phyloP scores from a whole-genome alignment of 37 sponge, comb jelly and placozoan species.

The Geodia barretti region DNA sequence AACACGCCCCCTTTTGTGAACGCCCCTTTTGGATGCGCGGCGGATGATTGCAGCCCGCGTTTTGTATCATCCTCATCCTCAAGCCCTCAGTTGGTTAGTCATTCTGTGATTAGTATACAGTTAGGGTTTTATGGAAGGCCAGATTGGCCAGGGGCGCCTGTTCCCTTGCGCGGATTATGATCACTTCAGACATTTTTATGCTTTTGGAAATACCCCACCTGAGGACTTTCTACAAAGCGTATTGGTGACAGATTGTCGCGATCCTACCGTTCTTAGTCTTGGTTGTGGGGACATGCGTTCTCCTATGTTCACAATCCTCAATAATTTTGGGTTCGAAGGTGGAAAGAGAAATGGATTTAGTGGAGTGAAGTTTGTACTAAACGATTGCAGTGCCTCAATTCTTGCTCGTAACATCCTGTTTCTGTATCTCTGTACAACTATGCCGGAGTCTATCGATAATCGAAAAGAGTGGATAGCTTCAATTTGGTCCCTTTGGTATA shows the following conservation, averaged over 20 bases:
- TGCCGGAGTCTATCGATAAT: not conserved
- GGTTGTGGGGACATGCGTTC: constrained; percentile 60
- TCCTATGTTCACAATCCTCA: constrained; percentile 42
- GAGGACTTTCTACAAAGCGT: constrained; percentile 37
- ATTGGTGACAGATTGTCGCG: not conserved
- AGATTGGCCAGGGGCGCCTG: too few species aligned
- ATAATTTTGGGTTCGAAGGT: constrained; percentile 24
- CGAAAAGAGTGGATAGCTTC: constrained; percentile 28
- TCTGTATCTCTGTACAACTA: constrained; percentile 17
- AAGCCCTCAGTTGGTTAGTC: too few species aligned
- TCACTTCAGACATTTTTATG: constrained; percentile 19
- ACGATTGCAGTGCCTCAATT: constrained; percentile 34
- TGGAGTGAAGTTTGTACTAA: constrained; percentile 38
- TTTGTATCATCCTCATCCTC: too few species aligned
- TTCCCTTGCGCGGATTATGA: constrained; percentile 24
- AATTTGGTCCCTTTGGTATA: constrained; percentile 60
- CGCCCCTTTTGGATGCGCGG: too few species aligned
- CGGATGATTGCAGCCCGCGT: too few species aligned
- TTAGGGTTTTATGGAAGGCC: too few species aligned
- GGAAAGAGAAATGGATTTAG: not conserved
- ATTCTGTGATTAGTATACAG: too few species aligned
- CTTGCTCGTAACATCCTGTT: constrained; percentile 48
- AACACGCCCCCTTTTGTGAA: too few species aligned
- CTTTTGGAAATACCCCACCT: constrained; percentile 44
- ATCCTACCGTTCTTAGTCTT: constrained; percentile 27